Conservation (phyloP, 1,140 invertebrate genomes). For the Himalopsyche phryganea region DNA sequence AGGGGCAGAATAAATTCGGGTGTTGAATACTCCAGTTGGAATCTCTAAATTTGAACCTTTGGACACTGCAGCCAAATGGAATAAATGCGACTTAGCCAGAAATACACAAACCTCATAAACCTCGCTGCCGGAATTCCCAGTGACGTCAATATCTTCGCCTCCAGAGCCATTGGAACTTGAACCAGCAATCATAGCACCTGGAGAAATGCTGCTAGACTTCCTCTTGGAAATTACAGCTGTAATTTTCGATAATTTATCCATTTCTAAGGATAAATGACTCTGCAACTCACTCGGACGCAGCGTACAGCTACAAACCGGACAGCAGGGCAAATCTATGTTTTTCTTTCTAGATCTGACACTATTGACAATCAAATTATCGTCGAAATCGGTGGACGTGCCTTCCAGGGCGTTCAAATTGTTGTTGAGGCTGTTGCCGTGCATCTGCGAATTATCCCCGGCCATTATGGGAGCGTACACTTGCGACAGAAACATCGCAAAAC, state of each 20-base stretch:
- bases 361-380: slow-evolving; percentile 14
- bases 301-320: slow-evolving; percentile 51
- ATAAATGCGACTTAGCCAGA: too few relatives aligned
- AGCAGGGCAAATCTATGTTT: slow-evolving; percentile 43
- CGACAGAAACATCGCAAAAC: slow-evolving; percentile 23
- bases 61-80: too few relatives aligned
- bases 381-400: neutral
- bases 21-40: too few relatives aligned
- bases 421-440: neutral
- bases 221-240: slow-evolving; percentile 20
- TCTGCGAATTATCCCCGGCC: slow-evolving; percentile 2
- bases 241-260: slow-evolving; percentile 46
- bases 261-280: slow-evolving; percentile 43
- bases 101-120: slow-evolving; percentile 46
- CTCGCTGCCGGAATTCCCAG: slow-evolving; percentile 46
- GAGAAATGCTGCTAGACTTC: slow-evolving; percentile 18
- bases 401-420: slow-evolving; percentile 3
- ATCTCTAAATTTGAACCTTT: too few relatives aligned
- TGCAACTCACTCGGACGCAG: slow-evolving; percentile 44
- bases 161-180: slow-evolving; percentile 40
- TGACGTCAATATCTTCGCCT: slow-evolving; percentile 43
- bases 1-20: too few relatives aligned
- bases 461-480: slow-evolving; percentile 9
- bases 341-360: slow-evolving; percentile 46
- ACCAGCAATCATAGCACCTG: slow-evolving; percentile 27